A percentile compares a stretch with the other conserved stretches of the same genome.
Conservation (phyloP, 2,113 vertebrate genomes). For the Scalopus aquaticus region DNA sequence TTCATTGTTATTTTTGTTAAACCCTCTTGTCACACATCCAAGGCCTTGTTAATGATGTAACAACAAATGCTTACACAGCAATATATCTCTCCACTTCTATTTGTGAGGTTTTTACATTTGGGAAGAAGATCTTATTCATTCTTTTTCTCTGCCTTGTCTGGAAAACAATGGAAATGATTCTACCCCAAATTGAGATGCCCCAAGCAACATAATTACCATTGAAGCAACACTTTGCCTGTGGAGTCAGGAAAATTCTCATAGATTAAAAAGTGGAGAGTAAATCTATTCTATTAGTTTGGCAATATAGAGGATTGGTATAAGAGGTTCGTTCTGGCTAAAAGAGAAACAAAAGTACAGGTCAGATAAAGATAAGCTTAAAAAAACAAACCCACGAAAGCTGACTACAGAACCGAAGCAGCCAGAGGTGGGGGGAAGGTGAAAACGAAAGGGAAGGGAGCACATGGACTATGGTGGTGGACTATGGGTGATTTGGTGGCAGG, state of each 20-base stretch:
- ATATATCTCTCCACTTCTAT: not conserved
- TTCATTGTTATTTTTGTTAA: slow-evolving; percentile 38
- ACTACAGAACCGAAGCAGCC: no score
- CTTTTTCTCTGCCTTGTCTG: not conserved
- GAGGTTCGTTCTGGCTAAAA: not conserved
- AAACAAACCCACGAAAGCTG: no score
- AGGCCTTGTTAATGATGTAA: not conserved
- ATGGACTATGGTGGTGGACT: no score
- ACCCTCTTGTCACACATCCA: not conserved
- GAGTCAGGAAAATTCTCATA: not conserved
- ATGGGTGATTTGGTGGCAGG: no score
- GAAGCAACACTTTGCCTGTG: slow-evolving; percentile 37
- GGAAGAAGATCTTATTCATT: not conserved
- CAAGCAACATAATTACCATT: slow-evolving; percentile 40
- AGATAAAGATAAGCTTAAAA: no score
- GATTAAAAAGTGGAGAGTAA: slow-evolving; percentile 20
- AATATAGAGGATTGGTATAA: not conserved
- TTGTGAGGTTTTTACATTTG: slow-evolving; percentile 21
- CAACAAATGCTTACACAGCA: not conserved
- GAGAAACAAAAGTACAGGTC: no score
- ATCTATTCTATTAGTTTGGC: not conserved
- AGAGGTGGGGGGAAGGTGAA: no score
- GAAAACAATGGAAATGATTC: not conserved
- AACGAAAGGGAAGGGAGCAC: no score
- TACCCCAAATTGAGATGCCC: slow-evolving; percentile 25